Evolutionary conservation across 2,797 vertebrate species (phyloP).

Genomic region (Crenichthys baileyi): DNA sequence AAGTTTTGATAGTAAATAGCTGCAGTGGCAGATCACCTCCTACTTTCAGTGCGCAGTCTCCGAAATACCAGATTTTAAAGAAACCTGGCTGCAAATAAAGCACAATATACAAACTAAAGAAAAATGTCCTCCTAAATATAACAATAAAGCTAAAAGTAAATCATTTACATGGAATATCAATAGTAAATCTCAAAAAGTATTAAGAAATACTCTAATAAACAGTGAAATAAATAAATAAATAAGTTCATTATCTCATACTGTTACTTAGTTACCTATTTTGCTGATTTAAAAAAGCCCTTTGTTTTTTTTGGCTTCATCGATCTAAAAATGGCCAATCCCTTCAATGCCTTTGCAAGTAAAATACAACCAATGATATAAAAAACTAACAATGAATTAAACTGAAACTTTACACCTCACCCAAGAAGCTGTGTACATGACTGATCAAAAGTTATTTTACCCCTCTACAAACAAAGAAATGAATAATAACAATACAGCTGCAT

Average conservation of each 20-base stretch:
- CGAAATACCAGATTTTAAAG: background rate
- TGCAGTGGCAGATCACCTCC: background rate
- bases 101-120: no score
- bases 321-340: conserved; percentile 5
- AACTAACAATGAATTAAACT: conserved; percentile 43
- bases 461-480: conserved; percentile 41
- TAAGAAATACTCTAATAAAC: conserved; percentile 47
- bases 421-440: conserved; percentile 49
- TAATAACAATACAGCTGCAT: conserved; percentile 61
- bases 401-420: conserved; percentile 8
- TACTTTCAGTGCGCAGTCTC: background rate
- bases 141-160: conserved; percentile 15
- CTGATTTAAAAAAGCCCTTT: conserved; percentile 14
- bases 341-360: conserved; percentile 27
- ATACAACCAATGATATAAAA: conserved; percentile 10
- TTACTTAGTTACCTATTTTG: conserved; percentile 14
- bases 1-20: background rate
- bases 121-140: background rate
- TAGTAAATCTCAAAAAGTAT: conserved; percentile 50
- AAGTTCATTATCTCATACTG: conserved; percentile 18
- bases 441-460: conserved; percentile 65
- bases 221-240: conserved; percentile 29
- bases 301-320: conserved; percentile 6
- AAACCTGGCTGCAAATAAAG: background rate
- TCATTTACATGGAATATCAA: conserved; percentile 47